Base-by-base conservation (phyloP, 2,113 vertebrate genomes). In the Cairina moschata region DNA sequence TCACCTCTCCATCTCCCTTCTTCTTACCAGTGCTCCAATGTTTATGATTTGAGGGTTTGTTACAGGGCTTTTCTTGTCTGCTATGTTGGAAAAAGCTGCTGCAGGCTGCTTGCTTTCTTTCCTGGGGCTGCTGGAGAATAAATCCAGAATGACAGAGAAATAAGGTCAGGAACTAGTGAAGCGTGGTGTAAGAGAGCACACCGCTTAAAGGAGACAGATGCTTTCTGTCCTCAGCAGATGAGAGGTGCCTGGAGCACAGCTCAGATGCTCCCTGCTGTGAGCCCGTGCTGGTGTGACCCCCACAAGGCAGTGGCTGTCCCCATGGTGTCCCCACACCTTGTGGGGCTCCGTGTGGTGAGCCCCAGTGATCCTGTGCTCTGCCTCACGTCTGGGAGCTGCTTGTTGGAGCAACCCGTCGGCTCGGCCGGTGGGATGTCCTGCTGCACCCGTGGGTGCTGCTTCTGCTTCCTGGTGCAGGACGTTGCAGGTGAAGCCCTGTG, bases 301-400 rank as follows among this genome's bases (percentile, higher is more conserved):
- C 42, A 11, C n/a, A 29, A 13, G 29, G 20, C 0, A 0, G 18
- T 40, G 40, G 9, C 29, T 50, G 50, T 48, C 50, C 50, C 50
- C 50, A 6, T 23, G 22, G 22, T 22, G 48, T 22, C 22, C 11
- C 22, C 22, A 2, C 22, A 13, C 48, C 21, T 12, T 50, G 32
- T 12, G 32, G 58, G 32, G 40, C 20, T 10, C 32, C 6, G 22
- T 12, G 22, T 13, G 48, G 22, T 22, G 48, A 50, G 48, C 46
- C 59, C 3, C 28, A 2, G 23, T 13, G 23, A 29, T 4, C 40
- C 83, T 2, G 46, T 21, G 18, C 46, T 48, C 15, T 25, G 11
- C 2, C 29, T 32, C 63, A 23, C 0, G 0, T 32, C 12, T 13
- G 32, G 3, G 22, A 8, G 28, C 54, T 26, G 0, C 67, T 58